Conservation (phyloP, 2,888 invertebrate genomes). For the Eupeodes luniger region DNA sequence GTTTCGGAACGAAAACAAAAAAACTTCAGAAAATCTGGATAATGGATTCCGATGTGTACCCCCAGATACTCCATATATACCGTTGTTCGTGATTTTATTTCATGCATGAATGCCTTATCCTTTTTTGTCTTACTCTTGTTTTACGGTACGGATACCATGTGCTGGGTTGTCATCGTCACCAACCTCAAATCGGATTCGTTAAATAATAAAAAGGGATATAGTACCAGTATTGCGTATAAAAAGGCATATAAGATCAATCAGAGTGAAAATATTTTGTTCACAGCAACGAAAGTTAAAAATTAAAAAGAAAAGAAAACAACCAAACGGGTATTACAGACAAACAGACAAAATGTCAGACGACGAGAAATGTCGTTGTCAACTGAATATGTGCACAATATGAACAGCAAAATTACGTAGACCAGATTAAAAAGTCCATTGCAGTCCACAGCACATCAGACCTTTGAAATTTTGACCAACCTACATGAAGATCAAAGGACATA, state of each 20-base stretch:
- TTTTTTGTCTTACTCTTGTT: background rate
- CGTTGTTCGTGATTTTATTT: conserved; percentile 21
- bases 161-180: conserved; percentile 26
- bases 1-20: background rate
- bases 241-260: conserved; percentile 1
- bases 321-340: background rate
- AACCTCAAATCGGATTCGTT: conserved; percentile 4
- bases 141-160: background rate
- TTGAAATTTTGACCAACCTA: no score
- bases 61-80: background rate
- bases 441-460: no score
- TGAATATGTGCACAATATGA: background rate
- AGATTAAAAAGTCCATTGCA: no score
- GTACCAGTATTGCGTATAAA: background rate
- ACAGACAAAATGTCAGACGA: background rate
- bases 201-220: background rate
- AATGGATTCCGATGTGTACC: background rate
- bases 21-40: background rate
- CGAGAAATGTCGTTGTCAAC: background rate
- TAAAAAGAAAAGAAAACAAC: background rate
- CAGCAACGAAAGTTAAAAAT: background rate
- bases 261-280: background rate
- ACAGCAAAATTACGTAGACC: background rate
- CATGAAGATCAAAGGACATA: no score
- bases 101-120: conserved; percentile 18